Percentiles rank a stretch among this genome's conserved stretches.
Evolutionary conservation across 2,113 vertebrate species (phyloP).

Genomic region (Pangasianodon gigas): DNA sequence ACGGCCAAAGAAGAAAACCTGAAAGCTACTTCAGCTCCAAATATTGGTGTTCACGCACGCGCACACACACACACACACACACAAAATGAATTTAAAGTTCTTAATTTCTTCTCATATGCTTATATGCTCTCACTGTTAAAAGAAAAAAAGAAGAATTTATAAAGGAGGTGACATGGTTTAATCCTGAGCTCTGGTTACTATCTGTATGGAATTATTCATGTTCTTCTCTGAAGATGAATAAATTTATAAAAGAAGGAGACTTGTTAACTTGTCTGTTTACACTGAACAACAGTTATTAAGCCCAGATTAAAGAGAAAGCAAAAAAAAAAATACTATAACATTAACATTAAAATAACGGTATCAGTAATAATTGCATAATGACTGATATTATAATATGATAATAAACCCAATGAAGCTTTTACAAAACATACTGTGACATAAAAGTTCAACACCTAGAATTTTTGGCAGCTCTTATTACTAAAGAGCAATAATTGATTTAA

Average conservation of each 20-base stretch:
- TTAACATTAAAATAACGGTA: neutral
- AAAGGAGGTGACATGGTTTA: neutral
- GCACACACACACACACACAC: neutral
- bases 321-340: neutral
- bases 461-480: neutral
- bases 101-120: neutral
- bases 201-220: neutral
- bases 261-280: neutral
- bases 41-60: constrained; percentile 1
- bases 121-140: neutral
- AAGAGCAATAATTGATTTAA: neutral
- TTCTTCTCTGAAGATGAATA: neutral
- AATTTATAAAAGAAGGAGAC: neutral
- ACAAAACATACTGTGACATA: neutral
- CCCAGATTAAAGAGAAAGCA: neutral
- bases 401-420: neutral
- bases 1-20: neutral
- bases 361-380: neutral
- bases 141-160: neutral
- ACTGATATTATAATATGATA: neutral
- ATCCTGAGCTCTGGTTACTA: neutral
- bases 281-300: neutral
- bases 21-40: neutral
- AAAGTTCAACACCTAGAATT: neutral
- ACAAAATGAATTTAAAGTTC: neutral